These are phyloP conservation scores for Astropecten irregularis DNA, from an alignment of 53 echinoderm and acorn worm genomes.

Conservation along the genomic window DNA sequence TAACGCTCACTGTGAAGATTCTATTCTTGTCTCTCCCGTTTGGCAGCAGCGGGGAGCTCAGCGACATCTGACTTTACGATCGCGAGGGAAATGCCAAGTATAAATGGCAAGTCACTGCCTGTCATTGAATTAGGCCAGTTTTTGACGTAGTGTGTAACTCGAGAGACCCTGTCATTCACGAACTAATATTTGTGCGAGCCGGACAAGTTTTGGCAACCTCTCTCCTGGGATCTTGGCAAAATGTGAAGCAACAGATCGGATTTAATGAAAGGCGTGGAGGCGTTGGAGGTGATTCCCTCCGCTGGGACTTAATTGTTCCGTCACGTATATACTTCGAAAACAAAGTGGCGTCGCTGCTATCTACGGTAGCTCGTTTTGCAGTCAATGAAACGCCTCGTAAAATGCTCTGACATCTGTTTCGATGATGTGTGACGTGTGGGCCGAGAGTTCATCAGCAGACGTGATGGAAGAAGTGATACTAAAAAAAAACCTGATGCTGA, in stretches of 20 bases:
- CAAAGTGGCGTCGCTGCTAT: conserved; percentile 20
- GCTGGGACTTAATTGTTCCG: conserved; percentile 1
- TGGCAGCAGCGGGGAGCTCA: too few relatives aligned
- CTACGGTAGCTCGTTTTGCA: conserved; percentile 10
- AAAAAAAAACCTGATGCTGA: too few relatives aligned
- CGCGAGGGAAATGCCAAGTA: too few relatives aligned
- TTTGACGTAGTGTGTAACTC: neutral
- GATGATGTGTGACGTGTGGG: neutral
- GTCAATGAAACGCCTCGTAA: neutral
- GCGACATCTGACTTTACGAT: too few relatives aligned
- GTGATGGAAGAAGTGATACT: neutral
- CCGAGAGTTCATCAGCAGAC: neutral
- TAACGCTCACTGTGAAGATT: too few relatives aligned
- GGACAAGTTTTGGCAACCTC: neutral
- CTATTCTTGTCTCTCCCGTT: too few relatives aligned
- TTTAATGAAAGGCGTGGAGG: conserved; percentile 35
- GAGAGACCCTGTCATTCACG: neutral
- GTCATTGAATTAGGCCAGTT: neutral
- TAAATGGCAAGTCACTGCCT: too few relatives aligned
- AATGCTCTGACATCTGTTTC: neutral
- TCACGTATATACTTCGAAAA: neutral
- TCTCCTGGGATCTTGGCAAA: neutral
- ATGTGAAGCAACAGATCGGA: conserved; percentile 32
- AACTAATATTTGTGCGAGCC: conserved; percentile 6
- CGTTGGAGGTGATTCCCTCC: neutral